Evolutionary conservation across 2,888 invertebrate species (phyloP).

Genomic region (Hecatera dysodea): DNA sequence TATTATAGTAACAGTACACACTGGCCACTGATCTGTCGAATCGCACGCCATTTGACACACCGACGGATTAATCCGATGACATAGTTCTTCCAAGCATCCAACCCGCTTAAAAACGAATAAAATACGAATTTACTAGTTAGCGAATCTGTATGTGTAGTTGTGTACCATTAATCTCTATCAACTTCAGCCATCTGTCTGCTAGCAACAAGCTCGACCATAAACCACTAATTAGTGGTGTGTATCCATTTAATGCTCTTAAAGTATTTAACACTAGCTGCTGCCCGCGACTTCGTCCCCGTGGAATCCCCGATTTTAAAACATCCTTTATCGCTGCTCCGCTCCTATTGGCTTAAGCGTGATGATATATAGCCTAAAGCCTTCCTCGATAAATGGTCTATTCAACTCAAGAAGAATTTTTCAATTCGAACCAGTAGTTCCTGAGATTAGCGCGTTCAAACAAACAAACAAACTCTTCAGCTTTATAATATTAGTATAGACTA

Average conservation of each 20-base stretch:
- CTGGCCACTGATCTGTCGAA: neutral
- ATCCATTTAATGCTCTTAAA: conserved; percentile 34
- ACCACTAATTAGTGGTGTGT: conserved; percentile 33
- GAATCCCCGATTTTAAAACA: too few species aligned
- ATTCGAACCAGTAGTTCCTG: too few species aligned
- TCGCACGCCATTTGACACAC: conserved; percentile 1
- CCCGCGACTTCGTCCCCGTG: too few species aligned
- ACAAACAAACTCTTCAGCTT: too few species aligned
- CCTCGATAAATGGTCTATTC: too few species aligned
- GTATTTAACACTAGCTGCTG: conserved; percentile 18
- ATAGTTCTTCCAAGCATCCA: conserved; percentile 26
- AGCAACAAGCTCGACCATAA: conserved; percentile 27
- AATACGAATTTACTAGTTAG: conserved; percentile 11
- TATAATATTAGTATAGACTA: too few species aligned
- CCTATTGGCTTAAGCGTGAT: too few species aligned
- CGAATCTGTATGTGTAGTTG: conserved; percentile 51
- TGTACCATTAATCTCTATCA: conserved; percentile 46
- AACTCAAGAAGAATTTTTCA: too few species aligned
- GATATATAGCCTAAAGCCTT: too few species aligned
- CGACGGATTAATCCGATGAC: conserved; percentile 25
- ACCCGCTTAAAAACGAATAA: conserved; percentile 21
- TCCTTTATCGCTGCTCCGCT: too few species aligned
- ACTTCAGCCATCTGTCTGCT: conserved; percentile 25
- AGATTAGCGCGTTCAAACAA: too few species aligned
- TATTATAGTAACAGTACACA: neutral